Evolutionary conservation across 2,888 invertebrate genomes (phyloP), one percentile per base, ranked within the genome.

Genomic region (Masnerella sp.): DNA sequence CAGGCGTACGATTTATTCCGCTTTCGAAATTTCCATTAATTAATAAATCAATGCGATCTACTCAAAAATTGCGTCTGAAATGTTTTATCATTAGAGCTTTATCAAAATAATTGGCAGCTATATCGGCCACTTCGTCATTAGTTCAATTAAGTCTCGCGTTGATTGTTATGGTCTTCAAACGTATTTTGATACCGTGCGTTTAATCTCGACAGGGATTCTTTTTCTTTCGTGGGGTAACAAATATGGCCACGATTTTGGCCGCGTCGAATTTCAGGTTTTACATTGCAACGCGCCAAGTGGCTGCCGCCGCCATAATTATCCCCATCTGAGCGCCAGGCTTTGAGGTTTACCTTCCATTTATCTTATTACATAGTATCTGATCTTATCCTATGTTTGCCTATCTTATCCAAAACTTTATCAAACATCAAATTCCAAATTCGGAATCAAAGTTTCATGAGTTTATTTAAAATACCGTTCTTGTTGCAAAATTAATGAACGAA

Each of bases 331-430:
- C 9, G 51, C 9, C 5, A n/a, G 22, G 40, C 38, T 52, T 52
- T 52, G 52, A 52, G 36, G 52, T 52, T 52, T 40, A 40, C 38
- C 52, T 38, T 38, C 38, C 52, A 14, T 52, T 38, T 38, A 52
- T 40, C 52, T 52, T n/a, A 52, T 52, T 28, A 52, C 38, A 25
- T 11, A 25, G 38, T 25, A 52, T 52, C 38, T 20, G 25, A 38
- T n/a, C n/a, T n/a, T 38, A 40, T 40, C 34, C 9, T 11, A 25
- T 11, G 15, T 11, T 14, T 36, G 11, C 36, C 38, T 22, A 11
- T 20, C 17, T 52, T 38, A 28, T 25, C 22, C 52, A 52, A 38
- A 38, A n/a, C 25, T 8, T 32, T 2, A 18, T n/a, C 9, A 11
- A n/a, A n/a, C n/a, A n/a, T n/a, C n/a, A n/a, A n/a, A n/a, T n/a